These are phyloP conservation scores for Prunella fulvescens DNA, from an alignment of 2,113 vertebrate species.

Conservation along the genomic window DNA sequence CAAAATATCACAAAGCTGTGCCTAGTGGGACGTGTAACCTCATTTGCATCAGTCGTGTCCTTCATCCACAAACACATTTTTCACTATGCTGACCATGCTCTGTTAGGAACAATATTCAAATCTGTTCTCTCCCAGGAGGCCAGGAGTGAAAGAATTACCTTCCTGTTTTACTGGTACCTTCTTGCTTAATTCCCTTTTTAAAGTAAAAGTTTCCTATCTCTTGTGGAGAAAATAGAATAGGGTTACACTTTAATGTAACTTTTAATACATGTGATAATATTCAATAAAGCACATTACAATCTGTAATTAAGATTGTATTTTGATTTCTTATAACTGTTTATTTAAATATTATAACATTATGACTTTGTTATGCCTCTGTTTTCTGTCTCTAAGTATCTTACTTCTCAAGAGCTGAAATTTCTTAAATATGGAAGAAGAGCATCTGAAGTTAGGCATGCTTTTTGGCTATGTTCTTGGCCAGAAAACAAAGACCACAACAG, in stretches of 20 bases:
- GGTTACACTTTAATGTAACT: not conserved
- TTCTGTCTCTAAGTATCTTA: not conserved
- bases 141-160: not conserved
- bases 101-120: not conserved
- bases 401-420: not conserved
- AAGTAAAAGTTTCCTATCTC: not conserved
- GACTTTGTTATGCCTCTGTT: not conserved
- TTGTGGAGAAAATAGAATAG: not conserved
- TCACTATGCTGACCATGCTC: not conserved
- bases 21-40: not conserved
- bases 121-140: not conserved
- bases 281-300: not conserved
- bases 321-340: not conserved
- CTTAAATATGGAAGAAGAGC: not conserved
- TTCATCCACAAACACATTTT: conserved; percentile 21
- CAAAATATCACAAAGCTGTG: conserved; percentile 5
- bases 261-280: not conserved
- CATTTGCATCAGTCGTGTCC: not conserved
- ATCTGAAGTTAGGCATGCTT: not conserved
- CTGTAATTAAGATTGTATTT: not conserved
- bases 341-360: not conserved
- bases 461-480: not conserved
- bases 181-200: not conserved
- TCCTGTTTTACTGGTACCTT: not conserved
- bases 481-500: not conserved